Base-by-base conservation (phyloP, 1,140 invertebrate species). In the Zophobas atratus region DNA sequence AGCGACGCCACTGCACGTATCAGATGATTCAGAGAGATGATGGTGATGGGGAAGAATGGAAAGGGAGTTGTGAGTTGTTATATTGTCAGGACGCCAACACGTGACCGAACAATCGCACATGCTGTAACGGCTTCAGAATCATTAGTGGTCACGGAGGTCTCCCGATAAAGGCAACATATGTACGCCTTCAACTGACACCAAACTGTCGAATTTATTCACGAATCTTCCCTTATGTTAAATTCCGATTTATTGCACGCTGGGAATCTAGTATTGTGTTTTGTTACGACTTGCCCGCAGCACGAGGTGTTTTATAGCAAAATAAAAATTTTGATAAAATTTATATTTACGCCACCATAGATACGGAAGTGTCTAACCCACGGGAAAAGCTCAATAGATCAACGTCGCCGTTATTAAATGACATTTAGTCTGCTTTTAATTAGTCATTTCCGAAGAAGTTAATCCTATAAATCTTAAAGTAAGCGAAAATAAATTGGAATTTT, bases 11-110 rank as follows among this genome's bases (percentile, higher is more conserved):
- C 20, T 20, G 20, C 20, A 20, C 20, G 20, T 20, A 53, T 73
- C 49, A 56, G 53, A 73, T 73, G 49, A 55, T 73, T 53, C 49
- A 73, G 49, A 51, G 43, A 41, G 35, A 55, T 56, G 71, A 73
- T 56, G 53, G 53, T 73, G 71, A 73, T 73, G 71, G 71, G 71
- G 71, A 73, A 55, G 71, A 73, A 73, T 73, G n/a, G 71, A 55
- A 71, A 53, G 53, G 71, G 53, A 67, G 60, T 67, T 60, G 56
- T 60, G 70, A 56, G 49, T 73, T 73, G 71, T 73, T 73, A 73
- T 55, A 56, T 73, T 73, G 53, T 73, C 49, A 55, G 53, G n/a
- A 73, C 53, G 48, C 35, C 53, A 73, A 55, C 71, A 55, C 71
- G 71, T 73, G 71, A 73, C 53, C 71, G 53, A 55, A 53, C 49